phyloP scores from a whole-genome alignment of 2,113 vertebrate genomes.

The Coturnix japonica region DNA sequence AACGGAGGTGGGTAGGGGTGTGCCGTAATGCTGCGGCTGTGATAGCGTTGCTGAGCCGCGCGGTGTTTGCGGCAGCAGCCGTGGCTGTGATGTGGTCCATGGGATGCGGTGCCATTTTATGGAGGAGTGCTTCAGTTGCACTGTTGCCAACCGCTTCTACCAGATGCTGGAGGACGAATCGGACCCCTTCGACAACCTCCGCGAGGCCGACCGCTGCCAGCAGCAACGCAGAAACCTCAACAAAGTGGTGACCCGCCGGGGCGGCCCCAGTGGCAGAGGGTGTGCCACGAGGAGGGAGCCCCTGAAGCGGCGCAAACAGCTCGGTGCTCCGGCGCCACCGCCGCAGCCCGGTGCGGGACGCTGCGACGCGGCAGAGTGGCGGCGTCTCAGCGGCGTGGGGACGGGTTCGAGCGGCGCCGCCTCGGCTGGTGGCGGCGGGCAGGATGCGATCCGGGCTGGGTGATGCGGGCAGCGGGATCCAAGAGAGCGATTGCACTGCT shows the following conservation, averaged over 20 bases:
- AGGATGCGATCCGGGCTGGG: too few species aligned
- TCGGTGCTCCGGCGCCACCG: background rate
- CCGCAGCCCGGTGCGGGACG: constrained; percentile 22
- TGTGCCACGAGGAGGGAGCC: constrained; percentile 58
- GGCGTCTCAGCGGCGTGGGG: too few species aligned
- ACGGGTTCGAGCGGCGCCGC: background rate
- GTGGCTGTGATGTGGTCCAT: constrained; percentile 63
- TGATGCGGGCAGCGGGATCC: too few species aligned
- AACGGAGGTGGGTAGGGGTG: background rate
- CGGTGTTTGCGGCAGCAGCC: too few species aligned
- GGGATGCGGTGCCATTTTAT: constrained; percentile 52
- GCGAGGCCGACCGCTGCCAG: constrained; percentile 76
- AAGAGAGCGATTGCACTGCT: too few species aligned
- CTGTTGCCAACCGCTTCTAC: constrained; percentile 87
- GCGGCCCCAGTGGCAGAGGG: background rate
- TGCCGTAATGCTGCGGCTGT: too few species aligned
- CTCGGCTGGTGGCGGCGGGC: too few species aligned
- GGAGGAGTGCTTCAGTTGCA: constrained; percentile 85
- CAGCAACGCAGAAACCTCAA: constrained; percentile 62
- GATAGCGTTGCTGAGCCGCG: too few species aligned
- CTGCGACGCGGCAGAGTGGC: too few species aligned
- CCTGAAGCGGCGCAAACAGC: constrained; percentile 76
- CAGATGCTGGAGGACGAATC: constrained; percentile 88
- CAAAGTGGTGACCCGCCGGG: constrained; percentile 10
- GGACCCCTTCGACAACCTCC: constrained; percentile 89